These are phyloP conservation scores for Prochilodus magdalenae DNA, from an alignment of 2,113 vertebrate genomes.

Conservation along the genomic window DNA sequence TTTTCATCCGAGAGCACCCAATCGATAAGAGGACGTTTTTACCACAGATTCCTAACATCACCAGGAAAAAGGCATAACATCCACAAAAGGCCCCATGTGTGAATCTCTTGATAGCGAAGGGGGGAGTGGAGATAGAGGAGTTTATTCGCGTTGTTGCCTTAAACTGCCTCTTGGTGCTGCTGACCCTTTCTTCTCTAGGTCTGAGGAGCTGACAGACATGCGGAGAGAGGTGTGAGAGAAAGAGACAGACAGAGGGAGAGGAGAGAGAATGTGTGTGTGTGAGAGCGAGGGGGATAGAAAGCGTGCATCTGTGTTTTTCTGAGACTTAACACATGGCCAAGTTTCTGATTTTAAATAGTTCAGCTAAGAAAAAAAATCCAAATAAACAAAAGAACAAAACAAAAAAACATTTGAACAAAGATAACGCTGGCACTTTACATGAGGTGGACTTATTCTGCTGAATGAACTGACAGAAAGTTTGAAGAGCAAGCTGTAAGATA, in stretches of 20 bases:
- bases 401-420: not conserved
- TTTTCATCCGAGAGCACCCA: slow-evolving; percentile 72
- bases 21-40: slow-evolving; percentile 77
- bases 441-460: no score
- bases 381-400: no score
- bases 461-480: no score
- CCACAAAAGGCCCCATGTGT: slow-evolving; percentile 33
- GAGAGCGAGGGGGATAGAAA: not conserved
- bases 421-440: no score
- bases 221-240: not conserved
- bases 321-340: slow-evolving; percentile 12
- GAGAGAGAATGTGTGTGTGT: not conserved
- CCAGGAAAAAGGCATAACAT: slow-evolving; percentile 61
- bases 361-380: not conserved
- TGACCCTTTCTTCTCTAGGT: slow-evolving; percentile 48
- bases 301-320: slow-evolving; percentile 13
- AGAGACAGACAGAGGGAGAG: not conserved
- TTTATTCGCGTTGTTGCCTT: slow-evolving; percentile 47
- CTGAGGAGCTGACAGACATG: slow-evolving; percentile 47
- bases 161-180: slow-evolving; percentile 49
- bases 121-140: slow-evolving; percentile 7
- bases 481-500: no score
- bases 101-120: slow-evolving; percentile 31
- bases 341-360: not conserved
- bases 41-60: slow-evolving; percentile 77